phyloP scores from a whole-genome alignment of 2,113 vertebrate genomes.

The Pagrus major region DNA sequence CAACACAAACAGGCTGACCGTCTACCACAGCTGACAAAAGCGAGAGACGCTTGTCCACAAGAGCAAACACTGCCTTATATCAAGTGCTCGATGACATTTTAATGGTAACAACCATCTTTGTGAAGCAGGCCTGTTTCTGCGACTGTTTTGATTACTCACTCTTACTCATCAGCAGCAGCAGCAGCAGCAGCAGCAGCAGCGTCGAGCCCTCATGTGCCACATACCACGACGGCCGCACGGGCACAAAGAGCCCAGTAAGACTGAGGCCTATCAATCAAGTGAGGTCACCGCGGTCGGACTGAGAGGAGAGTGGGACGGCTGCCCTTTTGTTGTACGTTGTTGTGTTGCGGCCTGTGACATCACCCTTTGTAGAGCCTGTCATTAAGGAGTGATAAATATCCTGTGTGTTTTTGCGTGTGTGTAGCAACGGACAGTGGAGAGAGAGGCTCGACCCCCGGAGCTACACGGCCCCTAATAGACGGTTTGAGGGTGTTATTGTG shows the following conservation, averaged over 20 bases:
- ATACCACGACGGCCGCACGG: constrained; percentile 42
- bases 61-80: constrained; percentile 52
- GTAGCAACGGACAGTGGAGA: background rate
- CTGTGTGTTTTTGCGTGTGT: constrained; percentile 39
- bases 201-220: constrained; percentile 53
- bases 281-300: constrained; percentile 63
- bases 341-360: constrained; percentile 72
- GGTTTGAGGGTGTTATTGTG: constrained; percentile 72
- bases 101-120: constrained; percentile 52
- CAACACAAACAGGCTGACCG: constrained; percentile 36
- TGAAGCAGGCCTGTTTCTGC: constrained; percentile 55
- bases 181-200: constrained; percentile 50
- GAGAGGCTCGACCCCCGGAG: constrained; percentile 33
- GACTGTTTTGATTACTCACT: constrained; percentile 78
- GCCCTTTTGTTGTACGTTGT: constrained; percentile 67
- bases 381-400: constrained; percentile 73
- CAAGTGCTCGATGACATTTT: constrained; percentile 67
- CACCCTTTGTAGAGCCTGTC: constrained; percentile 73
- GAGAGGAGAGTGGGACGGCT: constrained; percentile 49
- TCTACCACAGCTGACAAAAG: constrained; percentile 20
- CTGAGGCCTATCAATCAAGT: constrained; percentile 74
- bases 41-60: constrained; percentile 5
- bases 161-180: constrained; percentile 67
- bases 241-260: constrained; percentile 77
- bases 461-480: constrained; percentile 51